Base-by-base conservation (phyloP, 2,113 vertebrate species). In the Mobula birostris region DNA sequence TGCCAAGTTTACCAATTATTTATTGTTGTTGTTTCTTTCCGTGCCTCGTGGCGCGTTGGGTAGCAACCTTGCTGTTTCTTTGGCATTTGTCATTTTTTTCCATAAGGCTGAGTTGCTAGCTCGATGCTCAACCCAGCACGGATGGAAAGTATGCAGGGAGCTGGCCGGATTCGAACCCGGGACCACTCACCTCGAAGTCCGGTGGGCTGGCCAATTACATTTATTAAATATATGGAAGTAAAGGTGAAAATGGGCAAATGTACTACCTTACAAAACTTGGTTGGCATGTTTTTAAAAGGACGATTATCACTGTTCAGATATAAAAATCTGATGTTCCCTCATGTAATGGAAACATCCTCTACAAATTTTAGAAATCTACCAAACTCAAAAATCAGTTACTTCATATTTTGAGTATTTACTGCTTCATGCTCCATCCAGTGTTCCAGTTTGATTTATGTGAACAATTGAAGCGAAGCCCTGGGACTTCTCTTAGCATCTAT, bases 1-100 rank as follows among this genome's bases (percentile, higher is more conserved):
- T 27, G 83, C 83, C 83, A 88, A n/a, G 61, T 88, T 88, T 88
- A n/a, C 15, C 58, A 63, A 88, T 88, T 61, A 85, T 27, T 48
- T 48, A 48, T 48, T 48, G 48, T 48, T 48, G 48, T 48, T 1
- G 48, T 48, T 48, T 48, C 48, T 48, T 48, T 48, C 48, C 48
- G 48, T 48, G 48, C 48, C 48, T 48, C 48, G 48, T 48, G 48
- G 48, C 3, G 48, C 3, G 48, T 48, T 48, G 48, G 48, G 48
- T 48, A 4, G 1, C 48, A 48, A 48, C 48, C 48, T 48, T 48
- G 48, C 48, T 4, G 48, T 48, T 48, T 48, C 48, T 48, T 48
- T 48, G 48, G 48, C 48, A 48, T 2, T 2, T 48, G 1, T 48
- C 48, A 36, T 36, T 36, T 36, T 36, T 36, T 36, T 0, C 36